These are phyloP conservation scores for Oenanthe melanoleuca DNA, from an alignment of 2,113 vertebrate genomes.

Conservation along the genomic window DNA sequence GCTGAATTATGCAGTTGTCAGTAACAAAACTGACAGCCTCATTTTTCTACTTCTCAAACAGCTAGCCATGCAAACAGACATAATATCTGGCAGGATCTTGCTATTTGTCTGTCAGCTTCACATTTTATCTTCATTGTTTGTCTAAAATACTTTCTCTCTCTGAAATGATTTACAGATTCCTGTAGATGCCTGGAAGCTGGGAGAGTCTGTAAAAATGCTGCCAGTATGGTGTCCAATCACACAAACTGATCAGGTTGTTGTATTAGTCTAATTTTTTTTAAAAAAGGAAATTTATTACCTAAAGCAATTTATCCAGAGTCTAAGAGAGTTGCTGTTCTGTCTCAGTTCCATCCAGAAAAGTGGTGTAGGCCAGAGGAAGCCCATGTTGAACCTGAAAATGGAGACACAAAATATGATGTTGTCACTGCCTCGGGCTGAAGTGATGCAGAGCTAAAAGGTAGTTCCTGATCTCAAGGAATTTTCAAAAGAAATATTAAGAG, in stretches of 20 bases:
- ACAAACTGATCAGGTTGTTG: neutral
- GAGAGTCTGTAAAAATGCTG: neutral
- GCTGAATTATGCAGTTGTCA: constrained; percentile 56
- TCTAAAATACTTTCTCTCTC: constrained; percentile 1
- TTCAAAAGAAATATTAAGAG: neutral
- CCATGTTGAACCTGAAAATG: neutral
- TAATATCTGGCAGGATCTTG: constrained; percentile 2
- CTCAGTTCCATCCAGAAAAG: neutral
- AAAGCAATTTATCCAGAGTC: neutral
- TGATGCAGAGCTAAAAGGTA: neutral
- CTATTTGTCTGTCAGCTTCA: neutral
- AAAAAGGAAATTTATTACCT: neutral
- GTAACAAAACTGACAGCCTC: constrained; percentile 44
- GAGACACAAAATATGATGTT: neutral
- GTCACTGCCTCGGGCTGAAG: neutral
- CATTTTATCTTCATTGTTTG: neutral
- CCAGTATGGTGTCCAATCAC: neutral
- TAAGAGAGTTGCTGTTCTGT: neutral
- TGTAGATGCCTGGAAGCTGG: neutral
- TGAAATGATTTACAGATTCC: neutral
- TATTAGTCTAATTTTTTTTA: fast-evolving
- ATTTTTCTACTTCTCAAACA: constrained; percentile 49
- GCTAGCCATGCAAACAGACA: constrained; percentile 11
- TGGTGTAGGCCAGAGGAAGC: neutral
- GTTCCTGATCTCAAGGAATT: neutral